These are phyloP conservation scores for Forbesichthys agassizii DNA, from an alignment of 2,113 vertebrate species.

Conservation along the genomic window DNA sequence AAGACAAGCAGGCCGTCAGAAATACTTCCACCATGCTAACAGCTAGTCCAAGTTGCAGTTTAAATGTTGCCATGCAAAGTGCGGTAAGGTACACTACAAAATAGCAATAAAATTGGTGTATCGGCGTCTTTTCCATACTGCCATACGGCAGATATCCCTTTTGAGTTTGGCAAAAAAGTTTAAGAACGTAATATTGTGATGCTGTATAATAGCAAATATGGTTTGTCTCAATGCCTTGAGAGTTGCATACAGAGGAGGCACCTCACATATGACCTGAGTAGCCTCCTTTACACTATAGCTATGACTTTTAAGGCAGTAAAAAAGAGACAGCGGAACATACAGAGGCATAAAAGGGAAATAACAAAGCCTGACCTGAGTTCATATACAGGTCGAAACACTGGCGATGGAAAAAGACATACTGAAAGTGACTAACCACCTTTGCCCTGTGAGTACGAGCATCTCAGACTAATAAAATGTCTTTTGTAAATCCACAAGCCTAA, in stretches of 20 bases:
- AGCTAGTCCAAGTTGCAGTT: conserved; percentile 60
- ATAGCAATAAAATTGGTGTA: conserved; percentile 28
- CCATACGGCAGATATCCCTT: background rate
- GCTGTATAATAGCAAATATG: background rate
- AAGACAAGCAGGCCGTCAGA: conserved; percentile 63
- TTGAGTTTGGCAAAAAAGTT: background rate
- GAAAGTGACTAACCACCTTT: conserved; percentile 66
- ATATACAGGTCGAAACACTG: conserved; percentile 50
- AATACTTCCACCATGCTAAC: conserved; percentile 66
- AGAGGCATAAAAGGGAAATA: conserved; percentile 54
- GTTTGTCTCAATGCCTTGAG: background rate
- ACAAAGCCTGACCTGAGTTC: conserved; percentile 60
- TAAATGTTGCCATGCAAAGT: conserved; percentile 66
- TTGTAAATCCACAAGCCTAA: conserved; percentile 60
- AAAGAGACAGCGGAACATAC: background rate
- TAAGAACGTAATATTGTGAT: no score
- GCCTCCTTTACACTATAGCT: background rate
- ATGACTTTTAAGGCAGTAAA: conserved; percentile 25
- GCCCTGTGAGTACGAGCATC: conserved; percentile 63
- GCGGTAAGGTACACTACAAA: conserved; percentile 44
- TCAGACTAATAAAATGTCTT: conserved; percentile 71
- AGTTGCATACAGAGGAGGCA: background rate
- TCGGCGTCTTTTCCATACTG: conserved; percentile 8
- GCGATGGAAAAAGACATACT: conserved; percentile 64
- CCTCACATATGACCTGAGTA: conserved; percentile 19